Base-by-base conservation (phyloP, 2,888 invertebrate genomes). In the Hypomecis atomaria region DNA sequence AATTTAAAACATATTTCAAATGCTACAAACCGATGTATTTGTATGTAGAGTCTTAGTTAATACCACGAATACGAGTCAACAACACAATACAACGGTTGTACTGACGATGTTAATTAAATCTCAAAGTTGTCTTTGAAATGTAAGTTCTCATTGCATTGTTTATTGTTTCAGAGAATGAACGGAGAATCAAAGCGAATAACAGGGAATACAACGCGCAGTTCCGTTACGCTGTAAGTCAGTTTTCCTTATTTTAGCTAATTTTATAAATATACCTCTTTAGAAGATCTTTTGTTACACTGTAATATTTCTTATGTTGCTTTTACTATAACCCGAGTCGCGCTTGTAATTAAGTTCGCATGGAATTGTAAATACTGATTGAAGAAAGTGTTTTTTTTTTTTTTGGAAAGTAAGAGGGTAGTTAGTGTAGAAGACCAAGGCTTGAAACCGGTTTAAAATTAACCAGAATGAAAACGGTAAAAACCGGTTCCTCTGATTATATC, bases 161-260 rank as follows among this genome's bases (percentile, higher is more conserved):
- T 89, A 85, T 89, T 90, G 86, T 95, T 96, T 57, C 96, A 99
- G 99, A 99, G 94, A 96, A 97, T 93, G 98, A 99, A 95, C 96
- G 99, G 93, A 95, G 96, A 94, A 98, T 99, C 87, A 96, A 96
- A 94, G 98, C 99, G 84, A 99, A 99, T 93, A 98, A 99, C 94
- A 96, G 97, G 89, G 96, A 95, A 86, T 99, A 96, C 94, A 99
- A 99, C 94, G 95, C 97, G 83, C 97, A 98, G 94, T 99, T 99
- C 94, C 97, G 97, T 92, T 99, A 99, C 94, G 99, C 99, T 85
- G 99, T 99, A 95, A 98, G 98, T 96, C 7, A 13, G 2, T 13
- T 47, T 4, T 33, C 3, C 8, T 10, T 47, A 43, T 37, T 37
- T 37, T n/a, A 37, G 5, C 8, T 49, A 6, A 7, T 50, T 42